Conservation (phyloP, 2,797 vertebrate genomes). For the Erethizon dorsatum region DNA sequence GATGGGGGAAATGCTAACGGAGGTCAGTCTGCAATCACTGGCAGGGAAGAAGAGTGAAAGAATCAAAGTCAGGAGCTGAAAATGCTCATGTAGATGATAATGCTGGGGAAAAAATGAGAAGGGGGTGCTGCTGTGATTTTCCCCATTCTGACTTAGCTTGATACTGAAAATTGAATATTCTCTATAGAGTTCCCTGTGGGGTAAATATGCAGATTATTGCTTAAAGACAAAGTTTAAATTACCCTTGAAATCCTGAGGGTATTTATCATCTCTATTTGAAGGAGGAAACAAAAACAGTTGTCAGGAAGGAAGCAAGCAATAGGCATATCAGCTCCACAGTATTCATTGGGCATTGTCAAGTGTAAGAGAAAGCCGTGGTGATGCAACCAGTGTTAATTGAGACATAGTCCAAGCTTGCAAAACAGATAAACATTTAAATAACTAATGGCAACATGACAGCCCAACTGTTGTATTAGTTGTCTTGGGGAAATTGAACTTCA, state of each 20-base stretch:
- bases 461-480: background rate
- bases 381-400: background rate
- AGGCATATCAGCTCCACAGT: background rate
- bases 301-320: background rate
- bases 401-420: background rate
- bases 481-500: background rate
- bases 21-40: constrained; percentile 56
- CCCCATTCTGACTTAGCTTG: background rate
- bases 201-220: background rate
- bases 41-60: background rate
- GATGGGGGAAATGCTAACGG: constrained; percentile 21
- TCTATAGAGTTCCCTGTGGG: background rate
- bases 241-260: background rate
- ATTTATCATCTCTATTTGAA: constrained; percentile 29
- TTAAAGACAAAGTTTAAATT: constrained; percentile 44
- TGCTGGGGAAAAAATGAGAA: background rate
- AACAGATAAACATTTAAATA: background rate
- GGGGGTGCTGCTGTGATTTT: background rate
- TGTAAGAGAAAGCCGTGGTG: background rate
- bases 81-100: background rate
- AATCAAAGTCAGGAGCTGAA: background rate
- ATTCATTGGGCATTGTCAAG: background rate
- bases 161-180: constrained; percentile 40
- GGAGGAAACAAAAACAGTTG: background rate
- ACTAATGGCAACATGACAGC: background rate